Base-by-base conservation (phyloP, 2,888 invertebrate species). In the Lasioglossum villosulum region DNA sequence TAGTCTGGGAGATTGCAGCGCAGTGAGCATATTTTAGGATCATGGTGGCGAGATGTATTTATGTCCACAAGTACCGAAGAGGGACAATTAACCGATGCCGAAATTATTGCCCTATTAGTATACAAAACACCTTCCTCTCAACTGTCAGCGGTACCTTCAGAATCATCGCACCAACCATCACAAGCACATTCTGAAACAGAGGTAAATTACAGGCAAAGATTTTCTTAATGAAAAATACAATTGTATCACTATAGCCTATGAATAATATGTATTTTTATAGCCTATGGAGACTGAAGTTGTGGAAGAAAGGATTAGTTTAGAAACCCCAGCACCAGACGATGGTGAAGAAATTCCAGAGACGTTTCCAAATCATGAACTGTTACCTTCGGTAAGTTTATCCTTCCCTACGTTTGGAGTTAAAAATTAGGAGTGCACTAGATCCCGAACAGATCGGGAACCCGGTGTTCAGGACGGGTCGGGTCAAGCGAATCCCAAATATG, bases 281-380 rank as follows among this genome's bases (percentile, higher is more conserved):
- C 94, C 96, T 0, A 96, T 96, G 96, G 96, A 96, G 88, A 95
- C 96, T 16, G 96, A 96, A 86, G 93, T 95, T 70, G 91, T 90
- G 23, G 91, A 91, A 59, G 92, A 92, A 37, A 92, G 90, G 76
- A 80, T 90, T n/a, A 89, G 86, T 75, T 92, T 92, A 79, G 88
- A 88, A 45, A 78, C 86, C 23, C 84, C 92, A 2, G 75, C 92
- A 77, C 79, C 91, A 66, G 93, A 93, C 23, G 92, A 93, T 10
- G 92, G 90, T 48, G 94, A 94, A 85, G 94, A 92, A 76, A 89
- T 92, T 74, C 92, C 93, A 8, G 91, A 90, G 81, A 92, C 92
- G 27, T 95, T 95, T 77, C 92, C 94, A 45, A 95, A 94, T 52
- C 92, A 94, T 59, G 94, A 93, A 83, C 83, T 88, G 70, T 86